Conservation (phyloP, 2,888 invertebrate genomes). For the Noctua janthe region DNA sequence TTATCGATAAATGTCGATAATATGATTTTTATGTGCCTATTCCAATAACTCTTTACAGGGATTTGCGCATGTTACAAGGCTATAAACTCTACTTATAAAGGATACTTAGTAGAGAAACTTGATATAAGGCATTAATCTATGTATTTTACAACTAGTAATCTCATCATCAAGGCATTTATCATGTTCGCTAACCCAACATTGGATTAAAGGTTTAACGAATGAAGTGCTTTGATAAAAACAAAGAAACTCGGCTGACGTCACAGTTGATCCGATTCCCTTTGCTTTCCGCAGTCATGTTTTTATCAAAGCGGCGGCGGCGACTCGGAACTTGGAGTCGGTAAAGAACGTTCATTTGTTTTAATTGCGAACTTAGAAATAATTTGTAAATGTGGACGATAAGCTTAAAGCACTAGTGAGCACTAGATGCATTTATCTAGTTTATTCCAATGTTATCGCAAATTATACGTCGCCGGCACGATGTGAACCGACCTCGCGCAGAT, state of each 20-base stretch:
- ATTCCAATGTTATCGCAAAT: conserved; percentile 67
- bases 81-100: conserved; percentile 39
- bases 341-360: conserved; percentile 51
- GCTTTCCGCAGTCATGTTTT: conserved; percentile 39
- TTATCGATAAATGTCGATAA: conserved; percentile 51
- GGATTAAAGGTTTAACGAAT: conserved; percentile 49
- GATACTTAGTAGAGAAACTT: conserved; percentile 25
- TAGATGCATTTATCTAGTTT: conserved; percentile 63
- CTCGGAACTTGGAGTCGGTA: conserved; percentile 17
- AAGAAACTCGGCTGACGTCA: conserved; percentile 39
- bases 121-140: conserved; percentile 27
- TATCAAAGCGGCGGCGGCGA: conserved; percentile 35
- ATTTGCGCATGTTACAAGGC: conserved; percentile 25
- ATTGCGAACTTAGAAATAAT: conserved; percentile 50
- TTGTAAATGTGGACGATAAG: conserved; percentile 51
- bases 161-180: conserved; percentile 37
- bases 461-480: conserved; percentile 66
- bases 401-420: conserved; percentile 48
- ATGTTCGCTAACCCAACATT: conserved; percentile 41
- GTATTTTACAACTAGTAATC: conserved; percentile 37
- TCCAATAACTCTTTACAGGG: conserved; percentile 31
- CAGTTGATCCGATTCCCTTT: conserved; percentile 41
- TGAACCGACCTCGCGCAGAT: conserved; percentile 76
- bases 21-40: conserved; percentile 44
- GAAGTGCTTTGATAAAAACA: conserved; percentile 41